Evolutionary conservation across 2,113 vertebrate genomes (phyloP).

Genomic region (Benitochromis conjunctus): DNA sequence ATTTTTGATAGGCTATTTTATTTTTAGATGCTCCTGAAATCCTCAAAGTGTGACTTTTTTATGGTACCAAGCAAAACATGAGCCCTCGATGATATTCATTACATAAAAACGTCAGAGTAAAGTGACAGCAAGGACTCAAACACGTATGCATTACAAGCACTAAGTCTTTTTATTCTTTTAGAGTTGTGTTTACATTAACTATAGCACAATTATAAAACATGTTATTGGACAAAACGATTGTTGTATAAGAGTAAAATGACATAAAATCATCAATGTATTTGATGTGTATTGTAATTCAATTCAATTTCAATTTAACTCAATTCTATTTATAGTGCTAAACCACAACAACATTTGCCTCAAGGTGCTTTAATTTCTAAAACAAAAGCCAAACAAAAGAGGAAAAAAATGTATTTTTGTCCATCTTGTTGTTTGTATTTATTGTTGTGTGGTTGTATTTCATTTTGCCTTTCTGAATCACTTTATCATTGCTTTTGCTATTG

Average conservation of each 20-base stretch:
- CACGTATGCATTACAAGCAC: background rate
- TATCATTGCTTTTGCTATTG: background rate
- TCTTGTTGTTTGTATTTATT: background rate
- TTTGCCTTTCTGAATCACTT: background rate
- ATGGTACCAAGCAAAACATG: constrained; percentile 5
- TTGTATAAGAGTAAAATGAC: too few relatives aligned
- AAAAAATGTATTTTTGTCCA: background rate
- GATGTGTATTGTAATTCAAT: background rate
- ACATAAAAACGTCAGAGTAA: background rate
- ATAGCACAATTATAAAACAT: background rate
- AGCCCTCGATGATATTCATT: background rate
- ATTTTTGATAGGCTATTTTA: constrained; percentile 51
- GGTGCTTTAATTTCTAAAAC: background rate
- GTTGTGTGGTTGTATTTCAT: background rate
- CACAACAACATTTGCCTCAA: accelerated
- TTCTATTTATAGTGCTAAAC: background rate
- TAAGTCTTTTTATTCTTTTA: background rate
- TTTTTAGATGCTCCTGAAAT: constrained; percentile 48
- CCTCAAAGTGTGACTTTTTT: constrained; percentile 10
- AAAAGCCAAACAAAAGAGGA: background rate
- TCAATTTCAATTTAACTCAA: background rate
- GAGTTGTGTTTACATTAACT: background rate
- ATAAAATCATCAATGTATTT: too few relatives aligned
- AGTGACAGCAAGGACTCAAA: background rate
- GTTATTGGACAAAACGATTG: too few relatives aligned